These are phyloP conservation scores for Clarias magur DNA, from an alignment of 2,113 vertebrate genomes.

Conservation along the genomic window DNA sequence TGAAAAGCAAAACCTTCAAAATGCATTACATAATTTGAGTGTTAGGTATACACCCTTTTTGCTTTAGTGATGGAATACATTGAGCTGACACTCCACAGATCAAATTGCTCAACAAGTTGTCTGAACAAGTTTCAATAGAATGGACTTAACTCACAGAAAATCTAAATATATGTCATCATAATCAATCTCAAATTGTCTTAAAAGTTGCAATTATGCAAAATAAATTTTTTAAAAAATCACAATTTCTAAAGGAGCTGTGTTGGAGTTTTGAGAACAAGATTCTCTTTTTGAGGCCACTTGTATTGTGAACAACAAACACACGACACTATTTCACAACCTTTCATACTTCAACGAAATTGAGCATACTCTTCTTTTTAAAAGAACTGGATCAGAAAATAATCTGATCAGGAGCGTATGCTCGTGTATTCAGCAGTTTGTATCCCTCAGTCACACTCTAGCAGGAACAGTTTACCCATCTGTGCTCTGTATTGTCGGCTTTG, in stretches of 20 bases:
- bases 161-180: not conserved
- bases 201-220: too few relatives aligned
- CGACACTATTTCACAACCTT: too few relatives aligned
- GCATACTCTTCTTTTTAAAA: not conserved
- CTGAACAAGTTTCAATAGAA: too few relatives aligned
- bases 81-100: too few relatives aligned
- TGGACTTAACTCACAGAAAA: too few relatives aligned
- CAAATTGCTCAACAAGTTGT: too few relatives aligned
- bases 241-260: not conserved
- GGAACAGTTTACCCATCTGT: constrained; percentile 63
- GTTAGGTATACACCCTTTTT: not conserved
- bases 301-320: not conserved
- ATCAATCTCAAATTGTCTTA: too few relatives aligned
- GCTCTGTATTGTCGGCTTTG: constrained; percentile 55
- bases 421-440: not conserved
- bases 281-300: too few relatives aligned
- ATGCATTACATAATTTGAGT: not conserved
- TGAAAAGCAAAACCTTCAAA: not conserved
- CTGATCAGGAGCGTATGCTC: not conserved
- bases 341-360: not conserved
- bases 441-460: not conserved
- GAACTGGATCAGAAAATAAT: not conserved
- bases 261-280: not conserved
- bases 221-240: too few relatives aligned
- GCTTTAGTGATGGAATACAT: not conserved